phyloP scores from a whole-genome alignment of 2,113 vertebrate genomes.

The Donacobius atricapilla region DNA sequence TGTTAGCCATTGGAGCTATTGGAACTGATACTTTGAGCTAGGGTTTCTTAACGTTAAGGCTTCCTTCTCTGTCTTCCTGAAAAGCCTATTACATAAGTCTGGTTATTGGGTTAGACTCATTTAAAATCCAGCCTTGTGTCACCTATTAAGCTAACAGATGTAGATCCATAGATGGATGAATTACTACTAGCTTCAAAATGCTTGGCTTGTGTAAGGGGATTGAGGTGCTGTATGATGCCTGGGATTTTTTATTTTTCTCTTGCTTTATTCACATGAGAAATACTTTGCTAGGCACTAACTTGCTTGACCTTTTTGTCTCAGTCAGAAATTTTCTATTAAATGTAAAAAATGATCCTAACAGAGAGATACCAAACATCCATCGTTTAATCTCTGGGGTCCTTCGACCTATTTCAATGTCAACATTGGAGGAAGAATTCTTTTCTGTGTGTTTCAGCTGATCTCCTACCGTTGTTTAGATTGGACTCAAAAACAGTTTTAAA shows the following conservation, averaged over 20 bases:
- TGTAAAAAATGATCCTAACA: slow-evolving; percentile 62
- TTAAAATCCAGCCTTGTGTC: slow-evolving; percentile 39
- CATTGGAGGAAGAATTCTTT: slow-evolving; percentile 54
- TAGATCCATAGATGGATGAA: slow-evolving; percentile 35
- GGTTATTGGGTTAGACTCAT: slow-evolving; percentile 32
- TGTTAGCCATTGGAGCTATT: not conserved
- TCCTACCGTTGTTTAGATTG: slow-evolving; percentile 60
- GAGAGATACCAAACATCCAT: slow-evolving; percentile 49
- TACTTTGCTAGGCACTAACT: slow-evolving; percentile 43
- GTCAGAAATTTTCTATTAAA: slow-evolving; percentile 75
- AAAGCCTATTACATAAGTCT: slow-evolving; percentile 28
- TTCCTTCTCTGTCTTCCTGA: slow-evolving; percentile 22
- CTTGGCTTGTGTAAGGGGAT: not conserved
- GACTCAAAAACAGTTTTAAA: slow-evolving; percentile 43
- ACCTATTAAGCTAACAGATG: slow-evolving; percentile 51
- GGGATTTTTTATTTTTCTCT: slow-evolving; percentile 37
- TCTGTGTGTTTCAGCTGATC: slow-evolving; percentile 58
- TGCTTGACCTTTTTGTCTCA: slow-evolving; percentile 56
- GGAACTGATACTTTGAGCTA: slow-evolving; percentile 55
- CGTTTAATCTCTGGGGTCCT: slow-evolving; percentile 58
- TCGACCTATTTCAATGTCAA: slow-evolving; percentile 71
- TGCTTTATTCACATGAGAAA: slow-evolving; percentile 49
- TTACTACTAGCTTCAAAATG: slow-evolving; percentile 7
- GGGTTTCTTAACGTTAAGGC: slow-evolving; percentile 46
- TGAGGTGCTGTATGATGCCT: not conserved